Evolutionary conservation across 2,888 invertebrate species (phyloP).

Genomic region (Agonopterix arenella): DNA sequence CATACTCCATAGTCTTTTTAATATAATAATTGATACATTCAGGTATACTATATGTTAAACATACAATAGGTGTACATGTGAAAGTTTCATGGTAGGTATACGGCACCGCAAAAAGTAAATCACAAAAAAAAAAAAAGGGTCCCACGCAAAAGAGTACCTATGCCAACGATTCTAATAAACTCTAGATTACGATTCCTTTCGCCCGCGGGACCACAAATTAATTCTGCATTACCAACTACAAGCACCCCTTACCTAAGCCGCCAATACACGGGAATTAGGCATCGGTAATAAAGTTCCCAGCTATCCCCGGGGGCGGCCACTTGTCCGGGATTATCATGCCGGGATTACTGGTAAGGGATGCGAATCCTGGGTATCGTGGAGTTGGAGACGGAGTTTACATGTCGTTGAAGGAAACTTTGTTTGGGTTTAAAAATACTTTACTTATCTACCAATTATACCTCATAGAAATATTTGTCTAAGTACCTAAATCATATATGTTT

Average conservation of each 20-base stretch:
- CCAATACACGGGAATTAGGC: constrained; percentile 40
- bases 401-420: constrained; percentile 6
- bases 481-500: too few relatives aligned
- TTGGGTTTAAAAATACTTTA: too few relatives aligned
- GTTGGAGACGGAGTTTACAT: constrained; percentile 29
- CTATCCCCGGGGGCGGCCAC: constrained; percentile 57
- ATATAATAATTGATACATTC: too few relatives aligned
- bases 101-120: constrained; percentile 1
- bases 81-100: too few relatives aligned
- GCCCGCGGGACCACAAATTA: constrained; percentile 49
- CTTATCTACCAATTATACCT: too few relatives aligned
- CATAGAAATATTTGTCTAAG: too few relatives aligned
- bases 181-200: constrained; percentile 32
- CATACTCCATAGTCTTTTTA: too few relatives aligned
- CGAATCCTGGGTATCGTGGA: constrained; percentile 21
- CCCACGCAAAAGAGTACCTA: neutral
- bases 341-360: constrained; percentile 34
- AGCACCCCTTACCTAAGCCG: constrained; percentile 16
- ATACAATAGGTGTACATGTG: too few relatives aligned
- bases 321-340: constrained; percentile 55
- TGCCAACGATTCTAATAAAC: constrained; percentile 36
- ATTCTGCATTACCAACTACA: constrained; percentile 45
- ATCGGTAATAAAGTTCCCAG: constrained; percentile 60
- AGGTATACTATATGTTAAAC: too few relatives aligned
- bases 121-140: neutral